phyloP scores from a whole-genome alignment of 1,140 invertebrate species.

The Zophobas atratus region DNA sequence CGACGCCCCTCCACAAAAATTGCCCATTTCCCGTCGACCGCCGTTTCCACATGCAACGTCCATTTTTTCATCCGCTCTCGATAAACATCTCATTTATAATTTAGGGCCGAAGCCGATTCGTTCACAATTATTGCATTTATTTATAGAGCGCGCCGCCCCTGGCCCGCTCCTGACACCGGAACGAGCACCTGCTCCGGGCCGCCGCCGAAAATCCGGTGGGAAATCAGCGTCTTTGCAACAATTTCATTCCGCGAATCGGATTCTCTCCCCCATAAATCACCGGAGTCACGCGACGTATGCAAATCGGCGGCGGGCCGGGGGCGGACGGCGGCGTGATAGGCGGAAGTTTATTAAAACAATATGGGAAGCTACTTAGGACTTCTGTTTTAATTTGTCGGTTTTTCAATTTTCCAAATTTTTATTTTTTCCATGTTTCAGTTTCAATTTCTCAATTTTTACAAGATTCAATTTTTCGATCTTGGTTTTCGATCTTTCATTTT shows the following conservation, averaged over 20 bases:
- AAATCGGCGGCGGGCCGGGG: background rate
- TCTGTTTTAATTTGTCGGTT: no score
- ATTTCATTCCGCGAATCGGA: background rate
- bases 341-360: constrained; percentile 1
- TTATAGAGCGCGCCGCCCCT: background rate
- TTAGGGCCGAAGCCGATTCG: background rate
- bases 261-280: constrained; percentile 7
- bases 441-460: no score
- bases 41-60: background rate
- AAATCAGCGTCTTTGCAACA: background rate
- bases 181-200: background rate
- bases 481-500: no score
- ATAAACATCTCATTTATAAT: constrained; percentile 32
- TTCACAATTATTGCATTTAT: constrained; percentile 14
- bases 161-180: background rate
- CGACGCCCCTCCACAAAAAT: constrained; percentile 7
- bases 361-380: no score
- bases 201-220: background rate
- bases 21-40: background rate
- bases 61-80: background rate
- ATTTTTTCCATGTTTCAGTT: no score
- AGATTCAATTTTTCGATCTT: no score
- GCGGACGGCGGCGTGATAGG: background rate
- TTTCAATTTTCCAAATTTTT: no score
- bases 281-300: constrained; percentile 25